A percentile compares a stretch with the other conserved stretches of the same genome.
Evolutionary conservation across 2,888 invertebrate genomes (phyloP).

Genomic region (Apotomis betuletana): DNA sequence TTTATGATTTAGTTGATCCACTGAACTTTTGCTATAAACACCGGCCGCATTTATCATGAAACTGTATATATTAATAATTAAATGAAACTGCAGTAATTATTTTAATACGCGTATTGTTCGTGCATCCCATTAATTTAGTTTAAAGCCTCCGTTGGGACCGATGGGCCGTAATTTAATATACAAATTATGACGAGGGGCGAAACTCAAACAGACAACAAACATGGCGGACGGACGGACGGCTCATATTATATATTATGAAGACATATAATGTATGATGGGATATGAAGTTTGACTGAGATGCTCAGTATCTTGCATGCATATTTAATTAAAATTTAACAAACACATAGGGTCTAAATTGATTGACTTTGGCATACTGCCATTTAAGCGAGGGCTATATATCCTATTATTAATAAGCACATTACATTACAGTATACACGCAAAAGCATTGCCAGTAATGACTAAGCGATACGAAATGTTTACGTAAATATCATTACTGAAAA

Average conservation of each 20-base stretch:
- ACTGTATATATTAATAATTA: background rate
- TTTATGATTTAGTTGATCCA: no score
- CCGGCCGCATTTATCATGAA: background rate
- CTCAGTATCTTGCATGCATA: background rate
- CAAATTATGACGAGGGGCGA: conserved; percentile 17
- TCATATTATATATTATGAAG: background rate
- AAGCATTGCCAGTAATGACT: no score
- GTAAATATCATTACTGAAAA: no score
- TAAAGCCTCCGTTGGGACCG: conserved; percentile 18
- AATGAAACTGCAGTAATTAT: conserved; percentile 14
- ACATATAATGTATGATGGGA: background rate
- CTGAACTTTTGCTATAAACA: no score
- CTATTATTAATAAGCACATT: no score
- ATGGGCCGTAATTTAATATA: conserved; percentile 13
- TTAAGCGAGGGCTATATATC: no score
- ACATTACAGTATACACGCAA: no score
- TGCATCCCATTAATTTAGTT: conserved; percentile 19
- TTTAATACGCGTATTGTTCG: conserved; percentile 12
- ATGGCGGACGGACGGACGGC: background rate
- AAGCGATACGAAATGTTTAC: no score
- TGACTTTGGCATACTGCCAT: no score
- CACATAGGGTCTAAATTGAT: no score
- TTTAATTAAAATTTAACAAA: background rate
- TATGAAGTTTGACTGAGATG: background rate
- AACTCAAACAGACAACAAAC: background rate